A percentile compares a stretch with the other conserved stretches of the same genome.
Evolutionary conservation across 2,113 vertebrate species (phyloP).

Genomic region (Anas platyrhynchos): DNA sequence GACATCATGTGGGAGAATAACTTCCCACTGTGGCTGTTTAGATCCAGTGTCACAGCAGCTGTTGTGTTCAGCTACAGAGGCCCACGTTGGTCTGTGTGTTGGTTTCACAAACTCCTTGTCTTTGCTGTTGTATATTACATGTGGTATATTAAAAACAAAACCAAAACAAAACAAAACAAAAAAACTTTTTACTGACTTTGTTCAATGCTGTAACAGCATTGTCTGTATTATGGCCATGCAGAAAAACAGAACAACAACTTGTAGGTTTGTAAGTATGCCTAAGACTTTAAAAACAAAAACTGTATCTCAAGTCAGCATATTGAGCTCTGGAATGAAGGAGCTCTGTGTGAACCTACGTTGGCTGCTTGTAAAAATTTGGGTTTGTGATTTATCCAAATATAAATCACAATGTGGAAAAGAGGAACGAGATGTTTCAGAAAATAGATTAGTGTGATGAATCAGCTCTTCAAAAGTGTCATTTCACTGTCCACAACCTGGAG

Average conservation of each 20-base stretch:
- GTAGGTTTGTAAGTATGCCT: not conserved
- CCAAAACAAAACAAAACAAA: not conserved
- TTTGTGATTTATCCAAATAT: not conserved
- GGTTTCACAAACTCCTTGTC: not conserved
- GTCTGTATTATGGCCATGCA: not conserved
- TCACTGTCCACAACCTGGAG: not conserved
- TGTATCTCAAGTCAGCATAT: not conserved
- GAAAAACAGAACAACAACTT: not conserved
- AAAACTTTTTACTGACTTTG: not conserved
- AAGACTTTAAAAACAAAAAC: not conserved
- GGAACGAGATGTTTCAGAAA: not conserved
- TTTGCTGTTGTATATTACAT: not conserved
- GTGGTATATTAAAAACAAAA: not conserved
- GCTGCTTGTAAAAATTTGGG: not conserved
- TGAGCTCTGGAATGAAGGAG: not conserved
- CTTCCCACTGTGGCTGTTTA: not conserved
- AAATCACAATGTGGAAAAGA: not conserved
- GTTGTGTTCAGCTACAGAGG: not conserved
- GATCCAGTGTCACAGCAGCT: not conserved
- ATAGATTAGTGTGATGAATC: not conserved
- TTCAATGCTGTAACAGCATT: not conserved
- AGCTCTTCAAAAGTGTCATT: not conserved
- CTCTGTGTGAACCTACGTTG: not conserved
- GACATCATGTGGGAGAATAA: not conserved
- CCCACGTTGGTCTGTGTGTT: not conserved